Conservation (phyloP, 2,888 invertebrate species). For the Hydraecia micacea region DNA sequence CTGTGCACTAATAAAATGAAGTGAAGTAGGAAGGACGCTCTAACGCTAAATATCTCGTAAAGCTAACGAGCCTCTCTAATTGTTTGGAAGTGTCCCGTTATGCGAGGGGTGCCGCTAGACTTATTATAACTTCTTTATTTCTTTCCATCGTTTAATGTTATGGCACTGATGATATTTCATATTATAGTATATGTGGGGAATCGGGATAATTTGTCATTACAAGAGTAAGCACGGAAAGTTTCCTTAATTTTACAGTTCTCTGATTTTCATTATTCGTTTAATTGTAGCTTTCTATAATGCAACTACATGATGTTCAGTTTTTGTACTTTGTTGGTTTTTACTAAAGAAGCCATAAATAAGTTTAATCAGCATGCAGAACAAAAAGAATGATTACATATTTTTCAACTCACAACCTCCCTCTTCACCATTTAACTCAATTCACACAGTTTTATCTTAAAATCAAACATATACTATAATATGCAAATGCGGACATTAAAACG, state of each 20-base stretch:
- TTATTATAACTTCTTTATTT: conserved; percentile 80
- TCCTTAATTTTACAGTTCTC: background rate
- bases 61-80: conserved; percentile 88
- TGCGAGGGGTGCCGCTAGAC: conserved; percentile 72
- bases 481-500: conserved; percentile 85
- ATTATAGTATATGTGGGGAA: conserved; percentile 64
- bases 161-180: conserved; percentile 84
- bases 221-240: background rate
- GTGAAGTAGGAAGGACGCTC: conserved; percentile 73
- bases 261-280: background rate
- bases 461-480: conserved; percentile 77
- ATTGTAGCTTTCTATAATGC: background rate
- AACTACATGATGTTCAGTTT: background rate
- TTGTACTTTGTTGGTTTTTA: background rate
- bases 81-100: conserved; percentile 87
- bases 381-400: background rate
- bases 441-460: conserved; percentile 63
- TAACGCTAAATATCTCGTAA: conserved; percentile 78
- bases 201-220: conserved; percentile 10
- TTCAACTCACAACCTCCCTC: background rate
- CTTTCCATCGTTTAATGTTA: conserved; percentile 84
- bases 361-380: background rate
- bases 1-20: conserved; percentile 77
- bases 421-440: background rate
- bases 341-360: background rate